Evolutionary conservation across 2,797 vertebrate species (phyloP), one percentile per base, ranked within the genome.

Genomic region (Enteromius paludinosus): DNA sequence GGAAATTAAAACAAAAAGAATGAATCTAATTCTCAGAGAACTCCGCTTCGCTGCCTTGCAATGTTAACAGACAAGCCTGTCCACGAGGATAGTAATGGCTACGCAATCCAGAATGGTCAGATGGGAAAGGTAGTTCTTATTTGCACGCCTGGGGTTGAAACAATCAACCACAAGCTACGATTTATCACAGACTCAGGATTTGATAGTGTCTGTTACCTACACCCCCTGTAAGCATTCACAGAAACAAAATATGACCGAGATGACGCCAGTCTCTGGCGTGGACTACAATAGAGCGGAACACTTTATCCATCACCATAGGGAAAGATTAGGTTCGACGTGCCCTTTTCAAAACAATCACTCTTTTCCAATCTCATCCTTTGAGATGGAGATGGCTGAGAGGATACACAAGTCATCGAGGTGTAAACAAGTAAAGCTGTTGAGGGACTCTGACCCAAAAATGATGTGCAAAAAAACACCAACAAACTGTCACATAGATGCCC

Each of bases 21-120:
- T 87, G 89, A 89, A 94, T 93, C 90, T 92, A 93, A 93, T 93
- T 92, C 91, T 89, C 89, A 83, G 90, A 90, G 92, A 93, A 93
- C 90, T 93, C 93, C 91, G 86, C 92, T 92, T 93, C 89, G 86
- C 88, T 88, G 89, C 91, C 89, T 92, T 90, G 91, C 54, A 89
- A 91, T 92, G 88, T 92, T 92, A 93, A 91, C 90, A 87, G 89
- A 89, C 89, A 88, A 89, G 59, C 87, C 89, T 91, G 91, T 94
- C 92, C 92, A 84, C 81, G 87, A 92, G 93, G 92, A 89, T 83
- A 89, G 87, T 87, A 20, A 33, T 25, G 65, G 87, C 89, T 90
- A 92, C 90, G 88, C 92, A 92, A 93, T 92, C 89, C 90, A 89
- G 90, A 79, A 88, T 89, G 90, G 93, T 91, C 91, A 92, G 92